A percentile compares a stretch with the other conserved stretches of the same genome.
Conservation (phyloP, 2,888 invertebrate species). For the Hydrotaea diabolus region DNA sequence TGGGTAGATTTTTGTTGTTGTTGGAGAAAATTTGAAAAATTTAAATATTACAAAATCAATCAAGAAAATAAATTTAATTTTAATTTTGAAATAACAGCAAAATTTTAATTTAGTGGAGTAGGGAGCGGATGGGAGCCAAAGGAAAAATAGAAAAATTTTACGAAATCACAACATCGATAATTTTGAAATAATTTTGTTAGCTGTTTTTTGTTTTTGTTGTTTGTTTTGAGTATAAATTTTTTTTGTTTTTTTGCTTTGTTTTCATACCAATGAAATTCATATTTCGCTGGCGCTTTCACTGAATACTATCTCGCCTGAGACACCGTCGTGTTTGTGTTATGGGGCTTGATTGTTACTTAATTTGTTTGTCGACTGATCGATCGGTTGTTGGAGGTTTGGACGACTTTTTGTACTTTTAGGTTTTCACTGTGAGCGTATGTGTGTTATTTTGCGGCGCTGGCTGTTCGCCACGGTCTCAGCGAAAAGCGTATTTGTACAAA, state of each 20-base stretch:
- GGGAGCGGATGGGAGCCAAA: conserved; percentile 8
- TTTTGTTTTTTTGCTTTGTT: conserved; percentile 57
- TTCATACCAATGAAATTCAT: conserved; percentile 82
- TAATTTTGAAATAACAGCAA: conserved; percentile 43
- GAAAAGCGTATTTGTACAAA: conserved; percentile 59
- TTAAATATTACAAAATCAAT: background rate
- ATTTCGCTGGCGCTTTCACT: conserved; percentile 81
- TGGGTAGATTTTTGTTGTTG: background rate
- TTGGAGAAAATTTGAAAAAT: conserved; percentile 52
- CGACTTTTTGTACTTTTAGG: conserved; percentile 59
- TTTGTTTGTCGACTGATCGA: conserved; percentile 56
- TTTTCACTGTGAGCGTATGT: conserved; percentile 45
- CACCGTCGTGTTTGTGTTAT: conserved; percentile 74
- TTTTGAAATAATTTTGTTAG: conserved; percentile 11
- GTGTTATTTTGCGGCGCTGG: conserved; percentile 43
- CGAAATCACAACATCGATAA: conserved; percentile 23
- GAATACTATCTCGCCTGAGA: conserved; percentile 80
- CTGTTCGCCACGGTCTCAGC: conserved; percentile 64
- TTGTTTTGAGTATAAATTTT: background rate
- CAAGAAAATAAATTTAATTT: no score
- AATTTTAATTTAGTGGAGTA: no score
- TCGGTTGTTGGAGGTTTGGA: conserved; percentile 36
- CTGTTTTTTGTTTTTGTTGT: background rate
- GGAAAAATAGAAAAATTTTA: conserved; percentile 46
- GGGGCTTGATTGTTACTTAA: conserved; percentile 44